A percentile compares a stretch with the other conserved stretches of the same genome.
Evolutionary conservation across 2,113 vertebrate species (phyloP).

Genomic region (Periophthalmodon schlosseri): DNA sequence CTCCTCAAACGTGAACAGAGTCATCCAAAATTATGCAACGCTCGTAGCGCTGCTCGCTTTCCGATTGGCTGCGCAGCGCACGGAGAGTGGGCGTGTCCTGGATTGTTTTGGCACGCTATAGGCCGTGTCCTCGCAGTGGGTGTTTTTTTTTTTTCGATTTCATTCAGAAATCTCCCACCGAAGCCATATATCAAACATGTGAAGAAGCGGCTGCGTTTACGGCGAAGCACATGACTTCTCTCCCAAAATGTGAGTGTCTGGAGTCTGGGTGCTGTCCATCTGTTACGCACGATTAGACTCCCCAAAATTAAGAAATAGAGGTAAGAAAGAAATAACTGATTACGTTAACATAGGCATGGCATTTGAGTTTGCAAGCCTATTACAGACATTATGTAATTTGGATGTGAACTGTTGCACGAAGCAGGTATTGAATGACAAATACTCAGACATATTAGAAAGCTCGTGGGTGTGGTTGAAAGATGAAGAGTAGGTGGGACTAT

Average conservation of each 20-base stretch:
- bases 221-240: conserved; percentile 26
- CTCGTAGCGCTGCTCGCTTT: background rate
- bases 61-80: conserved; percentile 54
- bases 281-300: no score
- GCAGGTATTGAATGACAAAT: background rate
- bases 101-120: conserved; percentile 16
- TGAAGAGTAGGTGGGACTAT: background rate
- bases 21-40: conserved; percentile 72
- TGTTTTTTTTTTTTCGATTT: conserved; percentile 46
- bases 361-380: background rate
- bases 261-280: background rate
- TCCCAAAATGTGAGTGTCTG: conserved; percentile 12
- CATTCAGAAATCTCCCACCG: conserved; percentile 76
- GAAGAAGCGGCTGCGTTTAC: conserved; percentile 28
- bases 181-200: conserved; percentile 44
- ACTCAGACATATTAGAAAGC: background rate
- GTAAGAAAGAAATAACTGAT: background rate
- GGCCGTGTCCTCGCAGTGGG: conserved; percentile 31
- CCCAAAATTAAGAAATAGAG: background rate
- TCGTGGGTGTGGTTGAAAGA: background rate
- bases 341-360: background rate
- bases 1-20: conserved; percentile 63
- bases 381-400: background rate
- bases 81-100: conserved; percentile 27
- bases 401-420: background rate